Base-by-base conservation (phyloP, 30 jellyfish, hydroid and myxozoan species). In the Cassiopea xamachana region DNA sequence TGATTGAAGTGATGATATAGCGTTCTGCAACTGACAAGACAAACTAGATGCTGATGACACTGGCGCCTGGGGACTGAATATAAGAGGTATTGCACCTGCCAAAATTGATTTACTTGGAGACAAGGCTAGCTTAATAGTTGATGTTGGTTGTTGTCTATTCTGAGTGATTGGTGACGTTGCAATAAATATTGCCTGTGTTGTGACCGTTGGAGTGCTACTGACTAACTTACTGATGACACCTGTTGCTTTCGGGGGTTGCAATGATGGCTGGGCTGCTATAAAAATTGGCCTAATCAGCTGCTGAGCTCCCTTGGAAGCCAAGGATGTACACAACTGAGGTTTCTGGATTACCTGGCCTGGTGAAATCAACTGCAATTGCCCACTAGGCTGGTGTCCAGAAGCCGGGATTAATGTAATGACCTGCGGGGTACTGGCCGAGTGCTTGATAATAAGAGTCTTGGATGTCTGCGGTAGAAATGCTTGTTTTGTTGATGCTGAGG, bases 231-330 rank as follows among this genome's bases (percentile, higher is more conserved):
- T 60, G 80, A 64, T 43, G 50, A 49, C 73, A 0, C 49, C 79
- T 19, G 80, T 4, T 44, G 90, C 45, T 14, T 48, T 48, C 51
- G 58, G 86, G 72, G 80, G 47, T 1, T 39, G 59, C 67, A 88
- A 45, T 6, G 89, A 50, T 18, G 88, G 87, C 62, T 82, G 95
- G 46, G 95, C 90, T 13, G 95, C 89, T 13, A 88, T 70, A 44
- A 88, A 77, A 17, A 88, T 72, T 68, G 95, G 95, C 55, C 95
- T 81, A n/a, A 88, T 88, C 12, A 88, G 48, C 73, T 80, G 90
- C 1, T 79, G 60, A 9, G 84, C 15, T n/a, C 75, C 69, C 49
- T 48, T 19, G 1, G 84, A 16, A 3, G 82, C 7, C 46, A 76
- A 48, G 16, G 87, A 4, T 17, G 89, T 46, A 7, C 80, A 3